Evolutionary conservation across 1,140 invertebrate genomes (phyloP).

Genomic region (Drosophila tristis): DNA sequence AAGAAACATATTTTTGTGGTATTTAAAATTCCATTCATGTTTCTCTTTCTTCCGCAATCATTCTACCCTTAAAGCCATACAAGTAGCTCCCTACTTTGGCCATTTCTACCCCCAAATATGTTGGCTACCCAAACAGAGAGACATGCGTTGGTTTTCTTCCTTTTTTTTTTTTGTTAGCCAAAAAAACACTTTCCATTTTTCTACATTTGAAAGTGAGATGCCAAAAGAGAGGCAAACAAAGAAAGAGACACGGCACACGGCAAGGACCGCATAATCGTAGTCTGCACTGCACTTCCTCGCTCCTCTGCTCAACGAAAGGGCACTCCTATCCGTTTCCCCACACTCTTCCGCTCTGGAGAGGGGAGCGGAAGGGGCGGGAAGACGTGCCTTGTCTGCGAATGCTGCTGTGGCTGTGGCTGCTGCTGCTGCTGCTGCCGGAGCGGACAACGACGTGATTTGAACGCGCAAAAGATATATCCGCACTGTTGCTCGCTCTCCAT

Average conservation of each 20-base stretch:
- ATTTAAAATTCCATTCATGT: too few relatives aligned
- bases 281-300: conserved; percentile 4
- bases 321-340: too few relatives aligned
- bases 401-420: not conserved
- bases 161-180: conserved; percentile 1
- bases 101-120: not conserved
- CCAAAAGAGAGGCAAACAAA: conserved; percentile 6
- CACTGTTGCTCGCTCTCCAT: conserved; percentile 19
- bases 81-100: not conserved
- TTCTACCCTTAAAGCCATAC: too few relatives aligned
- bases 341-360: too few relatives aligned
- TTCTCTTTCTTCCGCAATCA: too few relatives aligned
- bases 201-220: conserved; percentile 29
- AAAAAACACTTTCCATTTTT: conserved; percentile 61
- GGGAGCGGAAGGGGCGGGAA: not conserved
- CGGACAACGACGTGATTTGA: conserved; percentile 60
- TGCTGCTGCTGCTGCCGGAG: not conserved
- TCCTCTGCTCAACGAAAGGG: not conserved
- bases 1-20: too few relatives aligned
- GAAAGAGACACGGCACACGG: conserved; percentile 22
- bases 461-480: conserved; percentile 68
- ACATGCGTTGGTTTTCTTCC: not conserved
- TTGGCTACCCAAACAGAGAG: not conserved
- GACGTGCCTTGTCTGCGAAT: conserved; percentile 66
- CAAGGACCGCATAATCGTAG: conserved; percentile 51